Evolutionary conservation across 2,888 invertebrate genomes (phyloP), one percentile per base, ranked within the genome.

Genomic region (Lissonota sp.): DNA sequence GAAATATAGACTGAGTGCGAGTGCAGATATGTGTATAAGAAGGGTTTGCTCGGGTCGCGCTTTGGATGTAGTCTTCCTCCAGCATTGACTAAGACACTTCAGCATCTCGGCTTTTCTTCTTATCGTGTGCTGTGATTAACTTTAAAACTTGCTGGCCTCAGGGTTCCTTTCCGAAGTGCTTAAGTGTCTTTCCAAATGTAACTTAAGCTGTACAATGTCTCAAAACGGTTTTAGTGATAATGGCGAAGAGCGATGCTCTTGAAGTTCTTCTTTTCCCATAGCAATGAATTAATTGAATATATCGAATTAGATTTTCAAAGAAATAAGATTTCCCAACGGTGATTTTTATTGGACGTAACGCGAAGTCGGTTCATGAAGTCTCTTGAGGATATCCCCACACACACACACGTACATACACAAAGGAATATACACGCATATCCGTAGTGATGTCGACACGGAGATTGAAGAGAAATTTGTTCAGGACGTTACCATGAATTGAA

Each of bases 281-380:
- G 77, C 64, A 83, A 84, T 82, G 86, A 86, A 87, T 87, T 88
- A 87, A 90, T 88, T 87, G 88, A 88, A 85, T 87, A 87, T 87
- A 86, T 88, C 84, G 87, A 89, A 89, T 88, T 90, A 88, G 86
- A 86, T 88, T 83, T 84, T 83, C 81, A 85, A 85, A 84, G 86
- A 87, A 87, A 88, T 87, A 88, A 90, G 90, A 90, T 90, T 90
- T 90, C 90, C 90, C 90, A 90, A 76, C 84, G 88, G 90, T 80
- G 64, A 84, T 79, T 44, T 16, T 44, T 16, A 44, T 44, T 12
- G 42, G 62, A 62, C 44, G 16, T 44, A 44, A 77, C 40, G 70
- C 70, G 12, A 77, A 26, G 51, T 58, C 58, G 51, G 37, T 77
- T 39, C 58, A 14, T 51, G 58, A 64, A 71, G 37, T 66, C 76